A percentile compares a stretch with the other conserved stretches of the same genome.
phyloP scores from a whole-genome alignment of 2,797 vertebrate genomes.

The Carapus acus region DNA sequence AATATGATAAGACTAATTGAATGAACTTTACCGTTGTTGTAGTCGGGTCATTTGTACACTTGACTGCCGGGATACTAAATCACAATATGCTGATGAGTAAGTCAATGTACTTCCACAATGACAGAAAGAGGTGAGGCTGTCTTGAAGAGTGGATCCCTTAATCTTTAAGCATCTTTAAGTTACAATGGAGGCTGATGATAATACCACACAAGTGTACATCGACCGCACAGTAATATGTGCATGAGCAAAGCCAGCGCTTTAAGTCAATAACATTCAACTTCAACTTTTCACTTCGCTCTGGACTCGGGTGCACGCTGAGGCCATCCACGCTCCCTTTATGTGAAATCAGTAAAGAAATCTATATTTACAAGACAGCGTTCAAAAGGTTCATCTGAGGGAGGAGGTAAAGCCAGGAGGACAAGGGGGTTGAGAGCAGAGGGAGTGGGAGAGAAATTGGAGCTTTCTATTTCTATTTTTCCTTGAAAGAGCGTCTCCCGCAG shows the following conservation, averaged over 20 bases:
- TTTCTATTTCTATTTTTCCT: slow-evolving; percentile 19
- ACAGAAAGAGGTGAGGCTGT: neutral
- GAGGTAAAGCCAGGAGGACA: too few species aligned
- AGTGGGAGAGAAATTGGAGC: slow-evolving; percentile 29
- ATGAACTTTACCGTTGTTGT: slow-evolving; percentile 34
- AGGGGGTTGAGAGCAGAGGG: slow-evolving; percentile 18
- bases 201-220: too few species aligned
- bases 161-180: too few species aligned
- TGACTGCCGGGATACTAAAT: slow-evolving; percentile 25
- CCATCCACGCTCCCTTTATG: slow-evolving; percentile 27
- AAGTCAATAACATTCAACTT: too few species aligned
- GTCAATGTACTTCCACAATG: slow-evolving; percentile 16
- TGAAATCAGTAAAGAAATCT: slow-evolving; percentile 43
- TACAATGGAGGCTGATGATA: too few species aligned
- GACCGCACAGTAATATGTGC: too few species aligned
- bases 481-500: slow-evolving; percentile 15
- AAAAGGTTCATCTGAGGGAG: slow-evolving; percentile 25
- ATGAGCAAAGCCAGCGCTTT: too few species aligned
- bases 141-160: too few species aligned
- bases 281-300: neutral
- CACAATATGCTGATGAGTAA: slow-evolving; percentile 6
- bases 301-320: slow-evolving; percentile 11
- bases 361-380: slow-evolving; percentile 42
- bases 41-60: slow-evolving; percentile 32
- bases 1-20: slow-evolving; percentile 35